Base-by-base conservation (phyloP, 2,797 vertebrate species). In the Menidia menidia region DNA sequence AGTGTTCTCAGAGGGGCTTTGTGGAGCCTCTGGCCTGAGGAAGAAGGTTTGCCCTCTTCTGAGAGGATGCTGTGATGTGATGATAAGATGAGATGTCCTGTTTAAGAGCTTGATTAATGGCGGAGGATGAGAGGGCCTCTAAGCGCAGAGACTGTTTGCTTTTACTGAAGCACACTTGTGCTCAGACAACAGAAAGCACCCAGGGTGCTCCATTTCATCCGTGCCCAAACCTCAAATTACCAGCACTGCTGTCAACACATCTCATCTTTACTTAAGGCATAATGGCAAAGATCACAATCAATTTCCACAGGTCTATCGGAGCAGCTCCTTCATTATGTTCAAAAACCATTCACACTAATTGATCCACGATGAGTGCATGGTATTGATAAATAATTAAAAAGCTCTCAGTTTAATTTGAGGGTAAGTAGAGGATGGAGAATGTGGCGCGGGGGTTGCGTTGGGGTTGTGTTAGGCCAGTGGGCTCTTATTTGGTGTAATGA, bases 301-400 rank as follows among this genome's bases (percentile, higher is more conserved):
- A 95, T 94, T 91, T 89, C 88, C 91, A 78, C 85, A 89, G 92
- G 92, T 93, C 82, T 87, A 89, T 83, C 68, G 86, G 87, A 86
- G 86, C 77, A 79, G 64, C 77, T 85, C 90, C 89, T 91, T 94
- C 92, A 93, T 94, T 94, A 92, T 91, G 88, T 92, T 92, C 89
- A 90, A 93, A 95, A 96, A 94, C 83, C 87, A 92, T 91, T 93
- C 92, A 93, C 90, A 92, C 91, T 87, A 91, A 96, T 95, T 95
- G 93, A 96, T 95, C 94, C 14, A 10, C 74, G 65, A 86, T 86
- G 93, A 94, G 93, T 95, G 94, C 88, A 94, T 87, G 70, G 91
- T 96, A 95, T 96, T 95, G 94, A 96, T 96, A 94, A 96, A 96
- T 96, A 94, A 95, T 96, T 96, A 95, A 95, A 96, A 95, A 95